Conservation (phyloP, 2,113 vertebrate genomes). For the Eptesicus fuscus region DNA sequence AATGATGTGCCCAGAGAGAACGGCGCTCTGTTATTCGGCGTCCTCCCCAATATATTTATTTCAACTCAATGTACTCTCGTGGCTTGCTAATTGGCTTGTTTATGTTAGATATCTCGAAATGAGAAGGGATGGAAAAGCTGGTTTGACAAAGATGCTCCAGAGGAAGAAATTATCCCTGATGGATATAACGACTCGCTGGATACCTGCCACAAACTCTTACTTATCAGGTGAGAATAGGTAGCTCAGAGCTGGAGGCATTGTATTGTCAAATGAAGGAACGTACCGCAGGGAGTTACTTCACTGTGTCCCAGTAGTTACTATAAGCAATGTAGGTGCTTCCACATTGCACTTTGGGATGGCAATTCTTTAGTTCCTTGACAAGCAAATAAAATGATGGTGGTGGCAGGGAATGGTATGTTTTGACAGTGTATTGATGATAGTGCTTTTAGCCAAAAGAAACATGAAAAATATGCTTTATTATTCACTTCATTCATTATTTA, state of each 20-base stretch:
- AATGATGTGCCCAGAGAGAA: background rate
- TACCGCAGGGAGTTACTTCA: background rate
- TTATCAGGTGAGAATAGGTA: slow-evolving; percentile 80
- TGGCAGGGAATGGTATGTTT: background rate
- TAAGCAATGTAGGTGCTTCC: background rate
- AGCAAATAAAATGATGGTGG: background rate
- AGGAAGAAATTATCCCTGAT: slow-evolving; percentile 83
- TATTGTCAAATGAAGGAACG: background rate
- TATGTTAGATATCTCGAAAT: slow-evolving; percentile 75
- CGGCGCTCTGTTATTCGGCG: background rate
- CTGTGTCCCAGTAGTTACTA: accelerated
- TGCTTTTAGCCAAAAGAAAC: background rate
- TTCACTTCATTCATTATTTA: background rate
- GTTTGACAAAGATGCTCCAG: slow-evolving; percentile 84
- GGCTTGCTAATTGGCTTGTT: slow-evolving; percentile 10
- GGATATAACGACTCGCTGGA: slow-evolving; percentile 83
- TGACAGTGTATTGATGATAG: background rate
- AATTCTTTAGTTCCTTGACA: background rate
- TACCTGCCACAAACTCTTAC: slow-evolving; percentile 81
- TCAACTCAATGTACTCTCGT: background rate
- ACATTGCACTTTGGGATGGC: background rate
- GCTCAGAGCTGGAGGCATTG: background rate
- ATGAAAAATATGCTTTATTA: background rate
- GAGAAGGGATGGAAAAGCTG: slow-evolving; percentile 84
- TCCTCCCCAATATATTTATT: background rate